Base-by-base conservation (phyloP, 1,140 invertebrate species). In the Eufriesea mexicana region DNA sequence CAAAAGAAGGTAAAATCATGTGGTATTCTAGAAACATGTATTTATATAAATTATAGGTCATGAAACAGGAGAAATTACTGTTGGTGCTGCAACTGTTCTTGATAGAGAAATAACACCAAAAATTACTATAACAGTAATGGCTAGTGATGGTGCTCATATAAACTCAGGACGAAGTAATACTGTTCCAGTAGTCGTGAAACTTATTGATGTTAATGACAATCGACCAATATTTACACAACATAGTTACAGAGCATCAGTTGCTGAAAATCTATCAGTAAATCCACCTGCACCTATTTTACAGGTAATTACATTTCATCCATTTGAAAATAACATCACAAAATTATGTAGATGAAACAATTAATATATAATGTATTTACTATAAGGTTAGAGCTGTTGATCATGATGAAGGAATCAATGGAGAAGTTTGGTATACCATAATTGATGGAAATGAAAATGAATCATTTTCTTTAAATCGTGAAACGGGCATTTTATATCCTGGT, bases 151-250 rank as follows among this genome's bases (percentile, higher is more conserved):
- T 79, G 97, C 97, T 20, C 97, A 97, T 0, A 88, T 95, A 18
- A 95, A 96, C 66, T 94, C 96, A 0, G 95, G 96, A 64, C 96
- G 96, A 88, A 95, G 96, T 1, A 96, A 96, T 25, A 96, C 96
- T 47, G 97, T 97, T 18, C 96, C 97, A 9, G 97, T 98, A 51
- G 95, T 96, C 89, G 96, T 98, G n/a, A 96, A 96, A 91, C 95
- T 98, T 2, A 90, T 95, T 28, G 98, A 98, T 92, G 95, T 97
- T 2, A 98, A 98, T 93, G 98, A 98, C 91, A 98, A 98, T 92
- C 90, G 96, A 7, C 98, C 98, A 0, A 94, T 96, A 77, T 98
- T 98, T 91, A 96, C 95, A 2, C 96, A 96, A 83, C 95, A 96
- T 66, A 95, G 95, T 28, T 98, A 98, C 91, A 96, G 96, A 85